Percentiles rank a stretch among this genome's conserved stretches.
Conservation (phyloP, 2,888 invertebrate genomes). For the Lamellibrachia satsuma region DNA sequence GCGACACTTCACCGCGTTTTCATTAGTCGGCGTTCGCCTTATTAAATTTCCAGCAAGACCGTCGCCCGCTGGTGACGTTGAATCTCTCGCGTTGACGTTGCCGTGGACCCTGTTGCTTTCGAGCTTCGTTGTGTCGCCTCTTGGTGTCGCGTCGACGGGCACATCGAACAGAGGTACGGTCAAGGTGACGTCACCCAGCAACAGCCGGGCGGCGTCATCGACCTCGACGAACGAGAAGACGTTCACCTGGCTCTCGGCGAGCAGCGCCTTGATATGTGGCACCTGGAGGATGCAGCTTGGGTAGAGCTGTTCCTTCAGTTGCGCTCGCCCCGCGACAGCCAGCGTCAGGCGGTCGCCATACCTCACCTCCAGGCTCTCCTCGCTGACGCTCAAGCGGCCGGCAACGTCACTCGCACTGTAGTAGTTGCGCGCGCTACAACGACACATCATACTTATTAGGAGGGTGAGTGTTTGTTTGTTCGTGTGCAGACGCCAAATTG, state of each 20-base stretch:
- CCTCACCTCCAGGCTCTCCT: not conserved
- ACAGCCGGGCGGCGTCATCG: not conserved
- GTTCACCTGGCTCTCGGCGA: not conserved
- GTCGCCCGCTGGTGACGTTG: not conserved
- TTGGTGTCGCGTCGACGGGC: not conserved
- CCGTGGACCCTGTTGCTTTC: not conserved
- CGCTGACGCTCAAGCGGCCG: not conserved
- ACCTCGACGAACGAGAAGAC: not conserved
- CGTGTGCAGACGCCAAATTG: too few species aligned
- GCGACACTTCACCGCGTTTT: not conserved
- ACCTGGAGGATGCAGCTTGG: not conserved
- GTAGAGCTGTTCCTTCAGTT: conserved; percentile 6
- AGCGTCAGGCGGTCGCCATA: conserved; percentile 12
- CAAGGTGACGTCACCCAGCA: not conserved
- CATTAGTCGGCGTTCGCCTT: not conserved
- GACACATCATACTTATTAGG: not conserved
- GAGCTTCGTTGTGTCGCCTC: not conserved
- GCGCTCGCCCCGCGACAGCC: not conserved
- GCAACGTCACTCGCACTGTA: not conserved
- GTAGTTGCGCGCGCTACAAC: not conserved
- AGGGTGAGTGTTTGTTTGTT: not conserved
- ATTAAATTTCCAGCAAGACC: not conserved
- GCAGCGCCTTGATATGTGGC: not conserved
- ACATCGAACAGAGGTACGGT: not conserved
- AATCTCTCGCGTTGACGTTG: not conserved